These are phyloP conservation scores for Chirona hameri DNA, from an alignment of 2,888 invertebrate genomes.

Conservation along the genomic window DNA sequence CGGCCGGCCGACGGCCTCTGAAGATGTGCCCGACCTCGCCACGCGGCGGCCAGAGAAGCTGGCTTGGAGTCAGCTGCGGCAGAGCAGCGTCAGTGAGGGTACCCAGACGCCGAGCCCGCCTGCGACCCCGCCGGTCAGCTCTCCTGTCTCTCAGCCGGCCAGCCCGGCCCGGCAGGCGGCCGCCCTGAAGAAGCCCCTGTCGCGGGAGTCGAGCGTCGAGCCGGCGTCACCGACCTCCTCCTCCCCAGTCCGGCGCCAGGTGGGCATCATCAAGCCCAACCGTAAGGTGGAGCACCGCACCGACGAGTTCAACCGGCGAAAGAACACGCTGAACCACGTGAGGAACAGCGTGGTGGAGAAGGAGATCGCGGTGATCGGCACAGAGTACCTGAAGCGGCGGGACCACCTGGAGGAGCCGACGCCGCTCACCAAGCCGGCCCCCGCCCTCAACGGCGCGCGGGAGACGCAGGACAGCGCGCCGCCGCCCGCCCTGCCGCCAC, in stretches of 20 bases:
- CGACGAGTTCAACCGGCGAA: conserved; percentile 4
- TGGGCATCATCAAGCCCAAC: conserved; percentile 26
- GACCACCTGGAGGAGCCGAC: background rate
- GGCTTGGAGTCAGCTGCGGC: background rate
- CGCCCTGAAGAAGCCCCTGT: background rate
- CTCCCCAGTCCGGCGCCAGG: conserved; percentile 1
- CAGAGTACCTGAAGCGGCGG: background rate
- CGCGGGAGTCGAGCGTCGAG: background rate
- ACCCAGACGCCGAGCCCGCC: background rate
- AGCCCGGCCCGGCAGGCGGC: background rate
- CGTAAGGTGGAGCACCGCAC: background rate
- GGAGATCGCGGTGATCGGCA: conserved; percentile 22
- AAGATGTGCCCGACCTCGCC: background rate
- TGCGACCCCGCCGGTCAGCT: background rate
- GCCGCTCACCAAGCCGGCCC: background rate
- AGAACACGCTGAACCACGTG: conserved; percentile 26
- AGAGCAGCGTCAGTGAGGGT: background rate
- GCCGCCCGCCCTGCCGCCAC: conserved; percentile 24
- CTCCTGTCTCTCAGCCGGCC: background rate
- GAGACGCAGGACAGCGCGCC: background rate
- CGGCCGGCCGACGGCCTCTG: background rate
- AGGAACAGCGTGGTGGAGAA: conserved; percentile 24
- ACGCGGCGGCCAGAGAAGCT: background rate
- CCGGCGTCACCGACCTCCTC: background rate
- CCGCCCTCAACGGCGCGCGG: background rate